Evolutionary conservation across 2,888 invertebrate species (phyloP).

Genomic region (Zygogramma bicolorata): DNA sequence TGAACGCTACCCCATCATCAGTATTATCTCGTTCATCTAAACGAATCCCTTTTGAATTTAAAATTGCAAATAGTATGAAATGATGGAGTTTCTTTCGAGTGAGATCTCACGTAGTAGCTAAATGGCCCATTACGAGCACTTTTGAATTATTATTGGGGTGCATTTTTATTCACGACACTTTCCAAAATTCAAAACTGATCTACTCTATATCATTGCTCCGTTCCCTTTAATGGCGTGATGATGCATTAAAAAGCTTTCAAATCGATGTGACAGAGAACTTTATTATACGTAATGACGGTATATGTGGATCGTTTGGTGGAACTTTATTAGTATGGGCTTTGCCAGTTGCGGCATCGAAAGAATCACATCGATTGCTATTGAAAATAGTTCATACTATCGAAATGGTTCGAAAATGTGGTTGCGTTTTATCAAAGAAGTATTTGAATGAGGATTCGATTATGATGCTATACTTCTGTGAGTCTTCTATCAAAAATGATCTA

Average conservation of each 20-base stretch:
- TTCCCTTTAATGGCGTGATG: not conserved
- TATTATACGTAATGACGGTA: not conserved
- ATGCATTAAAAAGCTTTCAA: slow-evolving; percentile 1
- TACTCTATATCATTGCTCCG: slow-evolving; percentile 21
- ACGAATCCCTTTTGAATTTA: not conserved
- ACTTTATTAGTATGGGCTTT: not conserved
- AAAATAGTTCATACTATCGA: no score
- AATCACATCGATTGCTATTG: no score
- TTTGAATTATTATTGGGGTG: slow-evolving; percentile 50
- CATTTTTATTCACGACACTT: slow-evolving; percentile 49
- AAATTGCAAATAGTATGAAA: not conserved
- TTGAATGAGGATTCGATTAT: no score
- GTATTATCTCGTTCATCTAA: not conserved
- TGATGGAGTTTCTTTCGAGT: not conserved
- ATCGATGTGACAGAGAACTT: not conserved
- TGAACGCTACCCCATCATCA: not conserved
- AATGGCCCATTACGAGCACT: slow-evolving; percentile 49
- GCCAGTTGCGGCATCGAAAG: not conserved
- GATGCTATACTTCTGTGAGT: no score
- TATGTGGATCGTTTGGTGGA: not conserved
- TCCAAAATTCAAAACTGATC: slow-evolving; percentile 33
- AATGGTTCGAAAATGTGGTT: no score
- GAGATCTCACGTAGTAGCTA: slow-evolving; percentile 22
- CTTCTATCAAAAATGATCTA: no score
- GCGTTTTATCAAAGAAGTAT: no score